A percentile compares a stretch with the other conserved stretches of the same genome.
phyloP scores from a whole-genome alignment of 2,888 invertebrate species.

The Coelogynopora nodosa region DNA sequence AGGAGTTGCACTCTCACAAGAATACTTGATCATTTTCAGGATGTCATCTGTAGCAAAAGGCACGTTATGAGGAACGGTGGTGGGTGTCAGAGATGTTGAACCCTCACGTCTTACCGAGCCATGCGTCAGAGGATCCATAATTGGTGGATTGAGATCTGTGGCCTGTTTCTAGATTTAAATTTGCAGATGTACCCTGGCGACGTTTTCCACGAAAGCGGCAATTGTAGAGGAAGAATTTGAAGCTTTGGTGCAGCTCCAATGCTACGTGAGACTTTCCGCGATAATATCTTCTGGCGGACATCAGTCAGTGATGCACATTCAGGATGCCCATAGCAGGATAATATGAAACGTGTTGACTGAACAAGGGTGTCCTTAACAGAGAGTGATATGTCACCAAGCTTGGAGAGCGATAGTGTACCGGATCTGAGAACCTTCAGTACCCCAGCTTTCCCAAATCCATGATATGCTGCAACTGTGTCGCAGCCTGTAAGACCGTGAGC shows the following conservation, averaged over 20 bases:
- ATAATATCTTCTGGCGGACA: background rate
- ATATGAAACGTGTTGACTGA: background rate
- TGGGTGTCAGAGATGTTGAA: background rate
- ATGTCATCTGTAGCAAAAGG: background rate
- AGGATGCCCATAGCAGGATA: background rate
- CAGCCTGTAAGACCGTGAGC: slow-evolving; percentile 18
- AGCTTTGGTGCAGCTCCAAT: background rate
- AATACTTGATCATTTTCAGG: background rate
- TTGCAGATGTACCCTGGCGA: background rate
- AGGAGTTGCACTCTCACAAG: background rate
- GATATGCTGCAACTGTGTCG: background rate
- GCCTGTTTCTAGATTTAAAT: background rate
- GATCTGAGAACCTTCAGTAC: background rate
- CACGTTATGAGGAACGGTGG: background rate
- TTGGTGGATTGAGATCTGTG: background rate
- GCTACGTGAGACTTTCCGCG: background rate
- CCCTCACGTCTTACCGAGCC: background rate
- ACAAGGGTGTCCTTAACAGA: background rate
- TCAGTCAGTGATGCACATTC: background rate
- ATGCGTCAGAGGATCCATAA: background rate
- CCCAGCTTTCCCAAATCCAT: background rate
- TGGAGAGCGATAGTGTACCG: background rate
- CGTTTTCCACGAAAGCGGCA: background rate
- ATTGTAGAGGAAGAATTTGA: background rate
- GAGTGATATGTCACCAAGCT: background rate